These are phyloP conservation scores for Antedon mediterranea DNA, from an alignment of 53 echinoderm and acorn worm species.

Conservation along the genomic window DNA sequence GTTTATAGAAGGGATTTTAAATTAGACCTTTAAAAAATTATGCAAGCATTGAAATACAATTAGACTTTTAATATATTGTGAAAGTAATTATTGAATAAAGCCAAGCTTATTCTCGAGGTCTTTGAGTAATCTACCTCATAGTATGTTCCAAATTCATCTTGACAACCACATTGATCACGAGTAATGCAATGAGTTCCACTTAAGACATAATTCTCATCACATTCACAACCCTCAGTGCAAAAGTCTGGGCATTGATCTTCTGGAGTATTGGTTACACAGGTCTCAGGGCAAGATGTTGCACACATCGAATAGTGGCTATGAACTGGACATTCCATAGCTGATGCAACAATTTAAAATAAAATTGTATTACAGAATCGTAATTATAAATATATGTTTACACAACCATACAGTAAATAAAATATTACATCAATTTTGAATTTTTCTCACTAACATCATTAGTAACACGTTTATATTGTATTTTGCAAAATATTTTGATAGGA, in stretches of 20 bases:
- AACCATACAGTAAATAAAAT: too few species aligned
- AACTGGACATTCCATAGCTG: slow-evolving; percentile 7
- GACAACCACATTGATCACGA: slow-evolving; percentile 6
- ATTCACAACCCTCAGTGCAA: slow-evolving; percentile 5
- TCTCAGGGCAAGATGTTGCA: slow-evolving; percentile 7
- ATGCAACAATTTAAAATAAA: slow-evolving; percentile 1
- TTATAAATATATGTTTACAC: too few species aligned
- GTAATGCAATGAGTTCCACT: slow-evolving; percentile 5
- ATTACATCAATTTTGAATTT: too few species aligned
- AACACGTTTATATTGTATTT: too few species aligned
- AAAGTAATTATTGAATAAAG: too few species aligned
- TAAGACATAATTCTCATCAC: neutral
- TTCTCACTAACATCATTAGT: too few species aligned
- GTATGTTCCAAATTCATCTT: slow-evolving; percentile 7
- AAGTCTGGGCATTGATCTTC: neutral
- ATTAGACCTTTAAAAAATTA: too few species aligned
- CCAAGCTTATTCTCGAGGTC: too few species aligned
- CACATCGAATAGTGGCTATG: neutral
- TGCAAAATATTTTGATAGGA: too few species aligned
- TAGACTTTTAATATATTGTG: too few species aligned
- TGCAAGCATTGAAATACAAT: neutral
- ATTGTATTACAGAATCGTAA: neutral
- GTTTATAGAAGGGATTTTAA: too few species aligned
- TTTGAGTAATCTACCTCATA: slow-evolving; percentile 7
- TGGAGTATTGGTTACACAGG: slow-evolving; percentile 1